Percentiles rank a stretch among this genome's conserved stretches.
Evolutionary conservation across 30 jellyfish, hydroid and myxozoan genomes (phyloP).

Genomic region (Aurelia aurita): DNA sequence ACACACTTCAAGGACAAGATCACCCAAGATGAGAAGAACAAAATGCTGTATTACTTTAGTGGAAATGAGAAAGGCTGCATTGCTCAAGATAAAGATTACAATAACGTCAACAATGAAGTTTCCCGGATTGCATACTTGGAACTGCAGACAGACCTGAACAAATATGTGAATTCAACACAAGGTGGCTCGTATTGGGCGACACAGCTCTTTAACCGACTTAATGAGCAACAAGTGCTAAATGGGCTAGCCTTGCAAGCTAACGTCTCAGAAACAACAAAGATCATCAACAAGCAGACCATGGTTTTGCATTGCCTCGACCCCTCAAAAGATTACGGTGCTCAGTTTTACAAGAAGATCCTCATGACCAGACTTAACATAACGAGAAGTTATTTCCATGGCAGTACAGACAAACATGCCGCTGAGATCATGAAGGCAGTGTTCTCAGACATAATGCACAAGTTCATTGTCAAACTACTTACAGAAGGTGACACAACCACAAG

Average conservation of each 20-base stretch:
- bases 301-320: slow-evolving; percentile 60
- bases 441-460: slow-evolving; percentile 44
- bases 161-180: slow-evolving; percentile 26
- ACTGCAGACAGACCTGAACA: slow-evolving; percentile 42
- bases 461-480: slow-evolving; percentile 18
- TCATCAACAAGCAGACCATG: slow-evolving; percentile 65
- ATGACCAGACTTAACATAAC: slow-evolving; percentile 44
- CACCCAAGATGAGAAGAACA: slow-evolving; percentile 54
- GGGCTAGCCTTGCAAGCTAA: slow-evolving; percentile 53
- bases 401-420: not conserved
- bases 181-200: slow-evolving; percentile 71
- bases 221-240: slow-evolving; percentile 39
- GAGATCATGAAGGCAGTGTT: slow-evolving; percentile 38
- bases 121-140: slow-evolving; percentile 63
- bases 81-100: slow-evolving; percentile 36
- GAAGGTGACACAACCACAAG: slow-evolving; percentile 50
- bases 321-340: slow-evolving; percentile 35
- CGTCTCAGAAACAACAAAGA: slow-evolving; percentile 21
- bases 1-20: slow-evolving; percentile 45
- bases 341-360: slow-evolving; percentile 43
- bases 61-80: slow-evolving; percentile 51
- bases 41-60: slow-evolving; percentile 35
- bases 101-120: slow-evolving; percentile 53
- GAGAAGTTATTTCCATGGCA: slow-evolving; percentile 41
- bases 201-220: slow-evolving; percentile 44